phyloP scores from a whole-genome alignment of 2,888 invertebrate genomes.

The Rhagonycha lutea region DNA sequence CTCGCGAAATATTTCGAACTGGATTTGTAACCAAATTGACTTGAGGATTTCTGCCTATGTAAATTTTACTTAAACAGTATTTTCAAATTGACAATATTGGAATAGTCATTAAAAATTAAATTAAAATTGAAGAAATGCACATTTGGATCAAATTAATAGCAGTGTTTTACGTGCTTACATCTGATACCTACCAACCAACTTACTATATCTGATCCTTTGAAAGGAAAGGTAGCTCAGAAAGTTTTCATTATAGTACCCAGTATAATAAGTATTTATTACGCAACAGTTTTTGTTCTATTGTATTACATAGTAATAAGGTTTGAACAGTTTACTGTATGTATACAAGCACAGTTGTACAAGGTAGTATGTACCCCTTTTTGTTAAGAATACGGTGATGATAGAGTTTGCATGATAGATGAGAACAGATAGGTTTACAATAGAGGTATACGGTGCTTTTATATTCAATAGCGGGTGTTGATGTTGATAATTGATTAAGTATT shows the following conservation, averaged over 20 bases:
- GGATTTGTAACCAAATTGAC: no score
- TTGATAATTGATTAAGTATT: background rate
- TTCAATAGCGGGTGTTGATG: background rate
- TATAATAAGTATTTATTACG: background rate
- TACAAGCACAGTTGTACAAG: background rate
- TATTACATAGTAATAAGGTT: background rate
- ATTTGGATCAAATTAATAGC: no score
- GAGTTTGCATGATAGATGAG: background rate
- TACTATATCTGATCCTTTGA: background rate
- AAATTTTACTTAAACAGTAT: no score
- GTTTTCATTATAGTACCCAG: background rate
- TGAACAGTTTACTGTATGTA: background rate
- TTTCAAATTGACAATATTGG: no score
- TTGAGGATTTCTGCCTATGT: no score
- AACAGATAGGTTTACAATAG: background rate
- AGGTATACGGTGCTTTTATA: background rate
- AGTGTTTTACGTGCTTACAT: background rate
- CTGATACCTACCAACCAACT: background rate
- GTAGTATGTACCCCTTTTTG: background rate
- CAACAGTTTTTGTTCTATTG: background rate
- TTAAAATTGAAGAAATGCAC: no score
- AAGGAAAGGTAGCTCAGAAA: background rate
- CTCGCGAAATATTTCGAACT: no score
- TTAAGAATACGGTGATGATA: background rate
- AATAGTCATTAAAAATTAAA: no score